Conservation (phyloP, 2,797 vertebrate genomes). For the Acomys russatus region DNA sequence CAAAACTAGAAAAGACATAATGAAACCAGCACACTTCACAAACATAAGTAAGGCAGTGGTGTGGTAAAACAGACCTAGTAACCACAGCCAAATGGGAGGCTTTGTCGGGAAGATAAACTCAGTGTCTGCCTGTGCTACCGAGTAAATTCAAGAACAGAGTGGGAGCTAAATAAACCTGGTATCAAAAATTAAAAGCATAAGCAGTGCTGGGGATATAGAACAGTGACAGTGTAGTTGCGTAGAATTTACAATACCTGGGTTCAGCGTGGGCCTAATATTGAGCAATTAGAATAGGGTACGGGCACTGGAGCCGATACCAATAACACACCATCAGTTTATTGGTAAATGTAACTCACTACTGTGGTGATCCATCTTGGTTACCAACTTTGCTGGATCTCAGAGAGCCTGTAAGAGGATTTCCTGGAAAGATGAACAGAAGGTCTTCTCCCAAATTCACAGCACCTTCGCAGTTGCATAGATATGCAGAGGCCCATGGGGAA, state of each 20-base stretch:
- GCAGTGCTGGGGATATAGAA: neutral
- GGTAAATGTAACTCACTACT: neutral
- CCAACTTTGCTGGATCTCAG: neutral
- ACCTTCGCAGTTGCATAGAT: neutral
- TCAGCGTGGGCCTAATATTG: neutral
- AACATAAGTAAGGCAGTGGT: neutral
- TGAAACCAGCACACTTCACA: slow-evolving; percentile 1
- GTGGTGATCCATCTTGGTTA: neutral
- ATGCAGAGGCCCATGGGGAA: too few species aligned
- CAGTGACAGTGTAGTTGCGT: neutral
- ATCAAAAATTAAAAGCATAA: neutral
- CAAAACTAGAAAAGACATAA: neutral
- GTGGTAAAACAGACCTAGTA: neutral
- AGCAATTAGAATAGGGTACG: slow-evolving; percentile 6
- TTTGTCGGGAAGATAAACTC: neutral
- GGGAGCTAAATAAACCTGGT: too few species aligned
- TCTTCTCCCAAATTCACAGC: too few species aligned
- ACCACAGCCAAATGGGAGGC: neutral
- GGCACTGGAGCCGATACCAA: neutral
- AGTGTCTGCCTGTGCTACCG: neutral
- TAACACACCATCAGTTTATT: neutral
- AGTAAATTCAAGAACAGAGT: neutral
- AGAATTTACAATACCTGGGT: neutral
- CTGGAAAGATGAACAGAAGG: neutral
- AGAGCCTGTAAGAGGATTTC: neutral